A percentile compares a stretch with the other conserved stretches of the same genome.
Evolutionary conservation across 2,888 invertebrate species (phyloP).

Genomic region (Clistopyga incitator): DNA sequence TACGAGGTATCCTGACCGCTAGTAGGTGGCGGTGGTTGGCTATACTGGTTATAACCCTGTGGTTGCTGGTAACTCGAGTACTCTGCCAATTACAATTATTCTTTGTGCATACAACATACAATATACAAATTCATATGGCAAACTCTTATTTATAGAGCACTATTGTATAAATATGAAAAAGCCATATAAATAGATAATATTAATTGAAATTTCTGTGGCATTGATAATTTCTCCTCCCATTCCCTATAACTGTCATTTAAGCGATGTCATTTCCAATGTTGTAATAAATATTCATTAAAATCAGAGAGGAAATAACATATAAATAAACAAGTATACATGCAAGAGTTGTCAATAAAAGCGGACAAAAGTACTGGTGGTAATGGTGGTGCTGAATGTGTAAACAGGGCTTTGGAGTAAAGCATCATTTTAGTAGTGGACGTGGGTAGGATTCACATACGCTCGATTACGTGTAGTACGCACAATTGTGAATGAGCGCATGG

Average conservation of each 20-base stretch:
- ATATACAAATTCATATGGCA: too few relatives aligned
- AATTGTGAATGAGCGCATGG: background rate
- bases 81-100: constrained; percentile 71
- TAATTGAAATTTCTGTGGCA: too few relatives aligned
- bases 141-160: background rate
- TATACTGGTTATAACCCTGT: constrained; percentile 81
- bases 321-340: background rate
- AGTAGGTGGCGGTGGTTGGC: constrained; percentile 80
- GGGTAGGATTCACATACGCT: constrained; percentile 10
- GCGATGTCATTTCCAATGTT: too few relatives aligned
- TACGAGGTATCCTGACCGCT: constrained; percentile 81
- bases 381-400: background rate
- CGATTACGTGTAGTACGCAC: background rate
- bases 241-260: too few relatives aligned
- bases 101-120: background rate
- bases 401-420: background rate
- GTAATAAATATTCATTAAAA: background rate
- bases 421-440: too few relatives aligned
- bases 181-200: too few relatives aligned
- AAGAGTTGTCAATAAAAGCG: background rate
- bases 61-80: constrained; percentile 81
- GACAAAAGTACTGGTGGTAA: constrained; percentile 1
- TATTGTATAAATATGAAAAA: background rate
- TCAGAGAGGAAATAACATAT: background rate
- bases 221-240: too few relatives aligned